Conservation (phyloP, 2,113 vertebrate genomes). For the Tragelaphus scriptus region DNA sequence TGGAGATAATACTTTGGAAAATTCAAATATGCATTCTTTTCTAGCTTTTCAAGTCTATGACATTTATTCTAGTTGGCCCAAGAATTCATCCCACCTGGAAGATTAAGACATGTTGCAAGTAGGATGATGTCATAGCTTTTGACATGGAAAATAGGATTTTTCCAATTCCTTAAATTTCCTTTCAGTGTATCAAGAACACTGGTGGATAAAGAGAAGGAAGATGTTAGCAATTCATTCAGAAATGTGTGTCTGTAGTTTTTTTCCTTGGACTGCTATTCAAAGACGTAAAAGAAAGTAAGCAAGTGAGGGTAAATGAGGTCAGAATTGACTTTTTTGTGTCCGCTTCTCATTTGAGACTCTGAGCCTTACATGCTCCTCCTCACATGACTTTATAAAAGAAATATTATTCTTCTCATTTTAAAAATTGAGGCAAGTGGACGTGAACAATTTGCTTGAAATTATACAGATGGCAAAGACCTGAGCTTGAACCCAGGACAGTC, state of each 20-base stretch:
- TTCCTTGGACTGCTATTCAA: background rate
- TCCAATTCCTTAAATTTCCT: slow-evolving; percentile 26
- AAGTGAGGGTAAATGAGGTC: background rate
- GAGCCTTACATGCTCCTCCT: background rate
- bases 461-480: background rate
- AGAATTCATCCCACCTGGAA: slow-evolving; percentile 29
- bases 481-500: background rate
- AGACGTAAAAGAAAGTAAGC: background rate
- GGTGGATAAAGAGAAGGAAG: background rate
- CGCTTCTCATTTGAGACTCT: background rate
- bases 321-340: background rate
- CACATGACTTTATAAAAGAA: background rate
- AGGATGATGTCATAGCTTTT: slow-evolving; percentile 39
- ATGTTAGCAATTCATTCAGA: background rate
- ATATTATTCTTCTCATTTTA: background rate
- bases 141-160: slow-evolving; percentile 53
- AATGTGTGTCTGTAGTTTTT: background rate
- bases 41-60: background rate
- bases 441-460: background rate
- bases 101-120: slow-evolving; percentile 9
- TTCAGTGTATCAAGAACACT: background rate
- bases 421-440: background rate
- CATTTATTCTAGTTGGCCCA: slow-evolving; percentile 19
- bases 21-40: background rate
- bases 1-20: background rate